Evolutionary conservation across 2,797 vertebrate species (phyloP).

Genomic region (Dryobates pubescens): DNA sequence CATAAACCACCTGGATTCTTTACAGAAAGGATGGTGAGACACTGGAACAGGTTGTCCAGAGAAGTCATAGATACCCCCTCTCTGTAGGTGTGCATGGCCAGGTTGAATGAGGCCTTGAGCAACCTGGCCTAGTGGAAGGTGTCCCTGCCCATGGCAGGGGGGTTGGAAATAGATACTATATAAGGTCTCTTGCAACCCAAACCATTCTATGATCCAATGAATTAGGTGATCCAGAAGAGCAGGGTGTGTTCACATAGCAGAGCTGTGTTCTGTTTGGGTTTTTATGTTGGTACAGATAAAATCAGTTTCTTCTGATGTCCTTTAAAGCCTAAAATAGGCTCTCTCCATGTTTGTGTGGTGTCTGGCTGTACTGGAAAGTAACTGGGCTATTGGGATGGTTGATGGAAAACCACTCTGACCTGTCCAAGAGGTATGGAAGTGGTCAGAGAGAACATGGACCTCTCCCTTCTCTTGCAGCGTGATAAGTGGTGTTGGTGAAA

Average conservation of each 20-base stretch:
- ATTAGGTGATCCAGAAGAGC: background rate
- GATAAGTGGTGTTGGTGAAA: slow-evolving; percentile 91
- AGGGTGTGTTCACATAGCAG: background rate
- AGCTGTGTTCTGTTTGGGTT: background rate
- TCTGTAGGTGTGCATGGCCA: too few species aligned
- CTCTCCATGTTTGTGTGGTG: fast-evolving
- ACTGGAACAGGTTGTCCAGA: too few species aligned
- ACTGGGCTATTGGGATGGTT: background rate
- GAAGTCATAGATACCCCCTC: too few species aligned
- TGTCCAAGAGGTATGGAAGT: fast-evolving
- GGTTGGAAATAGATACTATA: too few species aligned
- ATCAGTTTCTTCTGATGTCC: background rate
- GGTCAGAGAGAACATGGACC: fast-evolving
- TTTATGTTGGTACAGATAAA: background rate
- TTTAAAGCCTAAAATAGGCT: background rate
- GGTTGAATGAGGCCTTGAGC: too few species aligned
- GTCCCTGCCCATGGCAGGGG: too few species aligned
- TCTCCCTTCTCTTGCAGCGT: slow-evolving; percentile 77
- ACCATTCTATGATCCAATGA: too few species aligned
- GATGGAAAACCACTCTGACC: background rate
- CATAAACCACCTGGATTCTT: background rate
- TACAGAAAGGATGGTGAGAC: too few species aligned
- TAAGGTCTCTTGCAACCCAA: too few species aligned
- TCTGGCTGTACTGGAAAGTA: background rate
- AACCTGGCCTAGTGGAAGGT: too few species aligned